Evolutionary conservation across 2,888 invertebrate genomes (phyloP).

Genomic region (Heliconius cydno): DNA sequence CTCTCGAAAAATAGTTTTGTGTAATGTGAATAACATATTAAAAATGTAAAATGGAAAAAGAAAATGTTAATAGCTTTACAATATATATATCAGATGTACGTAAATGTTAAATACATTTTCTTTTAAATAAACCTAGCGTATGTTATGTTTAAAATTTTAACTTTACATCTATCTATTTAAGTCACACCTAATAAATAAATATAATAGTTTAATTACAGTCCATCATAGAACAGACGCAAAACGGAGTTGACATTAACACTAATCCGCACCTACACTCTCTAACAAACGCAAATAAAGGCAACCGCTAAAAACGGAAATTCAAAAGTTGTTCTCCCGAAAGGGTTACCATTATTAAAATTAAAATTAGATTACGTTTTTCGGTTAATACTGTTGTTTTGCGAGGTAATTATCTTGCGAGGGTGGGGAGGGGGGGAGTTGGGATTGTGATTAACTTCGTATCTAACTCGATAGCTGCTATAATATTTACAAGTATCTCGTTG

Average conservation of each 20-base stretch:
- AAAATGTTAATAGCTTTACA: no score
- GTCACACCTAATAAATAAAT: neutral
- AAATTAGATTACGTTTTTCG: conserved; percentile 79
- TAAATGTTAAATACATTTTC: no score
- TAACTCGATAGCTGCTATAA: conserved; percentile 78
- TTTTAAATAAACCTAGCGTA: no score
- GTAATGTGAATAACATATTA: no score
- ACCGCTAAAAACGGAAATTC: conserved; percentile 60
- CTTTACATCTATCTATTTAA: neutral
- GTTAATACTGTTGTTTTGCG: conserved; percentile 69
- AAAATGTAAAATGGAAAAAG: no score
- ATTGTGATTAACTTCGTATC: conserved; percentile 62
- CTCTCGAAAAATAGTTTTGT: no score
- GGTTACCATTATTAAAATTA: conserved; percentile 76
- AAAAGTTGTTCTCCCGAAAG: conserved; percentile 60
- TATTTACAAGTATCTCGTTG: conserved; percentile 74
- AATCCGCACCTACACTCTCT: conserved; percentile 46
- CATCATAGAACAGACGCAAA: conserved; percentile 6
- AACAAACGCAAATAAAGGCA: conserved; percentile 53
- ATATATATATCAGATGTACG: no score
- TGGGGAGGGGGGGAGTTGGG: conserved; percentile 53
- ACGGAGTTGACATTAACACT: conserved; percentile 39
- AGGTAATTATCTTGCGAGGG: conserved; percentile 70
- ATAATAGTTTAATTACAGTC: neutral
- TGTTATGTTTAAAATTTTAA: no score